Evolutionary conservation across 2,888 invertebrate genomes (phyloP).

Genomic region (Cryptocephalus primarius): DNA sequence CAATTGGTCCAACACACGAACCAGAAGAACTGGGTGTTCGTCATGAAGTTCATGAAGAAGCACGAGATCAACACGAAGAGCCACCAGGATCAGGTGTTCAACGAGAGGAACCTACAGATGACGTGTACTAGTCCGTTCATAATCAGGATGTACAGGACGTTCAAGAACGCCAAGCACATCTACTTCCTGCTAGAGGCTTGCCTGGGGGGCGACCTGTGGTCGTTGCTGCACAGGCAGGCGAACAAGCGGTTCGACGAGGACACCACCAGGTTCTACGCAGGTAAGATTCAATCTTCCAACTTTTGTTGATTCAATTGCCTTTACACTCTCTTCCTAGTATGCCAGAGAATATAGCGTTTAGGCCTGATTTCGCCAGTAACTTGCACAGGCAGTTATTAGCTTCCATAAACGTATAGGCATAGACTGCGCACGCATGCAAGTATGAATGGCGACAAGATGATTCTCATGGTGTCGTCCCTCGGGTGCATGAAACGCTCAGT

Average conservation of each 20-base stretch:
- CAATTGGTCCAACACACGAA: conserved; percentile 46
- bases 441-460: too few species aligned
- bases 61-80: conserved; percentile 54
- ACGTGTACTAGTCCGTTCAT: conserved; percentile 27
- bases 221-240: conserved; percentile 67
- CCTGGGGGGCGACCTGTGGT: conserved; percentile 90
- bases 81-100: conserved; percentile 57
- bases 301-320: neutral
- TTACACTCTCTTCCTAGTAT: neutral
- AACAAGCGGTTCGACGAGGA: conserved; percentile 55
- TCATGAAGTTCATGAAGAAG: conserved; percentile 58
- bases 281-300: conserved; percentile 3
- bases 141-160: conserved; percentile 73
- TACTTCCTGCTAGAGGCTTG: conserved; percentile 91
- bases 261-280: conserved; percentile 71
- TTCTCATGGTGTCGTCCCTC: too few species aligned
- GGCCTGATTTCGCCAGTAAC: too few species aligned
- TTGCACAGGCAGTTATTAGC: too few species aligned
- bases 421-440: too few species aligned
- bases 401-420: too few species aligned
- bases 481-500: too few species aligned
- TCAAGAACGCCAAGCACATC: conserved; percentile 78
- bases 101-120: conserved; percentile 52
- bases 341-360: too few species aligned
- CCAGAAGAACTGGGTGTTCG: conserved; percentile 40